Base-by-base conservation (phyloP, 1,140 invertebrate species). In the Subanguina moxae region DNA sequence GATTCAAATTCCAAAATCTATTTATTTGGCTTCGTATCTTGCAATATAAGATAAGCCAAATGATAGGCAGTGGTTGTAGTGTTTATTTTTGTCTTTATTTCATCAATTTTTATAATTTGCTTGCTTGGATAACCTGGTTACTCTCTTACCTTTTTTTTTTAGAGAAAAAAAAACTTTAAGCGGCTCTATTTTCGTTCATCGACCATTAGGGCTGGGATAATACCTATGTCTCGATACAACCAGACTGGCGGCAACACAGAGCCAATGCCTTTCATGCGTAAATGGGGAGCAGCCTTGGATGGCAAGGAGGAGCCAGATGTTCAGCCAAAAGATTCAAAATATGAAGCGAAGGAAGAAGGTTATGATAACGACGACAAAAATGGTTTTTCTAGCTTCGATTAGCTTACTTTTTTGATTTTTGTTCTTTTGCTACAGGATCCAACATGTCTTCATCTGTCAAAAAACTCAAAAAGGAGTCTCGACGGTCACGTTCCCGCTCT, bases 251-350 rank as follows among this genome's bases (percentile, higher is more conserved):
- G 76, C 13, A 80, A 80, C 58, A 72, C 64, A 13, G 78, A 80
- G 62, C 78, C 78, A 5, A 79, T 80, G 79, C 74, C 79, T 38
- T 80, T 80, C 61, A 62, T 81, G 1, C 71, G 78, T 5, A 75
- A 78, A 63, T 80, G 70, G 70, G 78, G 78, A 19, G 62, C 62
- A 13, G 70, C 59, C 27, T 64, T 58, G 25, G 48, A 58, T 42
- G 61, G 52, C n/a, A 71, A 75, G 17, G 59, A 62, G 8, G 71
- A 23, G 11, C 32, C 32, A 38, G 58, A 73, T 11, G 64, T 21
- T 52, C n/a, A 52, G 23, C 3, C 48, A 3, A 19, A 25, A 25
- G 48, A 7, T 15, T 52, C 23, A 21, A 52, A 52, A 25, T 25
- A 19, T 21, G 48, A 19, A 52, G 3, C n/a, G 3, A 21, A 21